These are phyloP conservation scores for Tor tambroides DNA, from an alignment of 2,113 vertebrate species.

Conservation along the genomic window DNA sequence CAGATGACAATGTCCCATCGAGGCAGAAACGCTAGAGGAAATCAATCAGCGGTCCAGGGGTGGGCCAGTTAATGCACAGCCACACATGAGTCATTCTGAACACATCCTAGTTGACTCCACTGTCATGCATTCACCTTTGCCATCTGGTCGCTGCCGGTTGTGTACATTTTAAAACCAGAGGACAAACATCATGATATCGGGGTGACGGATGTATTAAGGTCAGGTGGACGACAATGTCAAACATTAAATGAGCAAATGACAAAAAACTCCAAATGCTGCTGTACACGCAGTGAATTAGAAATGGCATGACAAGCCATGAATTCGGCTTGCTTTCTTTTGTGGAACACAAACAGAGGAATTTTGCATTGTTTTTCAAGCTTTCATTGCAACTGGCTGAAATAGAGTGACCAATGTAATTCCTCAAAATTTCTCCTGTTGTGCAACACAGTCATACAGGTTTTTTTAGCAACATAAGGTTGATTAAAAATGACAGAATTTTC, in stretches of 20 bases:
- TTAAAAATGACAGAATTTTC: not conserved
- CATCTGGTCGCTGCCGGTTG: conserved; percentile 5
- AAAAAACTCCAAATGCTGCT: not conserved
- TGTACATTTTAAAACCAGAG: conserved; percentile 16
- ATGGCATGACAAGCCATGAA: not conserved
- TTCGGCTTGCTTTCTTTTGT: too few species aligned
- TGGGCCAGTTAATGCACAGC: conserved; percentile 72
- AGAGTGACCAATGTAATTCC: not conserved
- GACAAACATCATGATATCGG: not conserved
- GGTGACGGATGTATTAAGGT: conserved; percentile 17
- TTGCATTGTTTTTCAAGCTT: not conserved
- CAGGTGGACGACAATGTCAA: not conserved
- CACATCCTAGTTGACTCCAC: conserved; percentile 41
- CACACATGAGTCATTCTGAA: conserved; percentile 55
- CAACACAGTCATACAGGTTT: not conserved
- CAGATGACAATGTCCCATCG: conserved; percentile 71
- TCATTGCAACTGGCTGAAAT: not conserved
- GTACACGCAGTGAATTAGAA: not conserved
- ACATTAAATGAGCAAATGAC: conserved; percentile 21
- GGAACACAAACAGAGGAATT: not conserved
- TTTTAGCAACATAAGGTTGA: not conserved
- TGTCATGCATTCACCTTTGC: conserved; percentile 22
- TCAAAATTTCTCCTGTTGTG: not conserved
- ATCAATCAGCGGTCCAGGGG: conserved; percentile 65
- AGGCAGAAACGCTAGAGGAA: conserved; percentile 68